Evolutionary conservation across 2,888 invertebrate species (phyloP).

Genomic region (Drosophila falleni): DNA sequence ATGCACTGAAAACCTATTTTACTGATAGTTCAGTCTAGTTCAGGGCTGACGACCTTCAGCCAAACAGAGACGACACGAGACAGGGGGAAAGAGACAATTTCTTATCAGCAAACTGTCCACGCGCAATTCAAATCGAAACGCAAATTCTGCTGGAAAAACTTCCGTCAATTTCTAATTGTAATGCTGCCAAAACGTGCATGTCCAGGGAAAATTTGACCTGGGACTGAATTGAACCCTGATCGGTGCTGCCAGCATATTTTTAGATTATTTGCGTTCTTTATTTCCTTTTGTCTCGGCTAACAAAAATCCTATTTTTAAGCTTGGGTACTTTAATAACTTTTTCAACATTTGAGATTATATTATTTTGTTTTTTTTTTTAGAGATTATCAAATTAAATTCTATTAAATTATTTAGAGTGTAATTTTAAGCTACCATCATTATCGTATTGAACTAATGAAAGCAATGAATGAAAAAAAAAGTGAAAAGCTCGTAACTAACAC

Average conservation of each 20-base stretch:
- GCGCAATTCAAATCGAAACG: slow-evolving; percentile 27
- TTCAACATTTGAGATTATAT: no score
- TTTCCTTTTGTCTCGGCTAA: not conserved
- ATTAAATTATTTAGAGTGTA: not conserved
- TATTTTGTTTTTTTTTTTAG: no score
- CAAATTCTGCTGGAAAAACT: slow-evolving; percentile 26
- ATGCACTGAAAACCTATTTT: slow-evolving; percentile 22
- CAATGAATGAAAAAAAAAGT: slow-evolving; percentile 7
- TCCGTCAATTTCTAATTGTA: slow-evolving; percentile 42
- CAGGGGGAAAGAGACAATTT: not conserved
- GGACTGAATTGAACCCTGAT: not conserved
- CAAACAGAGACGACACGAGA: not conserved
- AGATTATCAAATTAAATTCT: not conserved
- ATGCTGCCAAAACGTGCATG: slow-evolving; percentile 28
- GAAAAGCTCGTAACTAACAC: slow-evolving; percentile 41
- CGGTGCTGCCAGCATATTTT: slow-evolving; percentile 8
- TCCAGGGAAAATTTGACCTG: not conserved
- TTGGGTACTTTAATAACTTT: no score
- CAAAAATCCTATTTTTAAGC: no score
- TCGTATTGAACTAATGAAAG: slow-evolving; percentile 35
- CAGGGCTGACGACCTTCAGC: slow-evolving; percentile 44
- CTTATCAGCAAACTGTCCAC: slow-evolving; percentile 49
- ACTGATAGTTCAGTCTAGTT: slow-evolving; percentile 19
- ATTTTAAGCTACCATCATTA: slow-evolving; percentile 10
- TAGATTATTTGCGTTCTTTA: not conserved